phyloP scores from a whole-genome alignment of 2,113 vertebrate species.

The Perca fluviatilis region DNA sequence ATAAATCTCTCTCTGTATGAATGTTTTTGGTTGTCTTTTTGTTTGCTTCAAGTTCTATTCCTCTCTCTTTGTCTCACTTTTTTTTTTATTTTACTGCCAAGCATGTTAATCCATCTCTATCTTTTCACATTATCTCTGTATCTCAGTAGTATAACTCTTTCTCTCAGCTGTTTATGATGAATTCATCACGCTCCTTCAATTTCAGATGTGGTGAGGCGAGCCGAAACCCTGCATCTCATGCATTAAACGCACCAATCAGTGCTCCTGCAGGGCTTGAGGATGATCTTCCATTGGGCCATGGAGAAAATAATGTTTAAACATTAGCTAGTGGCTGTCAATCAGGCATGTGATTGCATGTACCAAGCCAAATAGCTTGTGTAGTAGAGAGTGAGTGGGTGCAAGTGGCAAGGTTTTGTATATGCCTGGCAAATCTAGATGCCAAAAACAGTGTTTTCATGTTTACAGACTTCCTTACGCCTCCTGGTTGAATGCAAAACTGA shows the following conservation, averaged over 20 bases:
- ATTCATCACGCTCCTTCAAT: slow-evolving; percentile 7
- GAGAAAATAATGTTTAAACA: slow-evolving; percentile 46
- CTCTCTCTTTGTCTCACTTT: neutral
- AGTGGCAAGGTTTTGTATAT: neutral
- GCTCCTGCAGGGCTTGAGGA: neutral
- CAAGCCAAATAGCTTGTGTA: neutral
- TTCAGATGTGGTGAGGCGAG: slow-evolving; percentile 38
- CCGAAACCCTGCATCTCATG: neutral
- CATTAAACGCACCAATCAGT: slow-evolving; percentile 37
- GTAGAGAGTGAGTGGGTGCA: neutral
- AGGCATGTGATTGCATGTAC: slow-evolving; percentile 37
- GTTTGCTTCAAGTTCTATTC: slow-evolving; percentile 23
- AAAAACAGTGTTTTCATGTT: slow-evolving; percentile 3
- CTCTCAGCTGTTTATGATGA: slow-evolving; percentile 29
- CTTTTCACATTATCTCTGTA: slow-evolving; percentile 14
- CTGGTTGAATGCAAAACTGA: slow-evolving; percentile 2
- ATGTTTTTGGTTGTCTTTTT: slow-evolving; percentile 17
- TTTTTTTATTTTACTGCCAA: neutral
- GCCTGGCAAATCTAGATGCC: neutral
- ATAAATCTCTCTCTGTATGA: neutral
- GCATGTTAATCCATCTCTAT: neutral
- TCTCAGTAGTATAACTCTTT: neutral
- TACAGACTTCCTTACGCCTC: neutral
- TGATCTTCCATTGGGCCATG: slow-evolving; percentile 14
- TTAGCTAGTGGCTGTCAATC: slow-evolving; percentile 40